A percentile compares a stretch with the other conserved stretches of the same genome.
These are phyloP conservation scores for Pheosia tremula DNA, from an alignment of 2,888 invertebrate genomes.

Conservation along the genomic window DNA sequence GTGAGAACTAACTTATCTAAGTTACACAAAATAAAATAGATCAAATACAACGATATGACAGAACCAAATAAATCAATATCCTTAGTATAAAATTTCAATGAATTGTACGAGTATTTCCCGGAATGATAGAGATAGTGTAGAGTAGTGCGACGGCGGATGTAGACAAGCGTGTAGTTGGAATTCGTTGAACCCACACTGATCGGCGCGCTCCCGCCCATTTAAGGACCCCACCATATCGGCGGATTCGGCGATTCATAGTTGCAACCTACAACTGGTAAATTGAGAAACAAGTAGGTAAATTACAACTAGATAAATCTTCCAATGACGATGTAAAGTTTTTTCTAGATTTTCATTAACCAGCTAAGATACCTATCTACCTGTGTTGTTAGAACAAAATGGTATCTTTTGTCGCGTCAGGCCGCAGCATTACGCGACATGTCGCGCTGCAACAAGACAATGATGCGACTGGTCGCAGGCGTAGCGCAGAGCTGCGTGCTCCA, in stretches of 20 bases:
- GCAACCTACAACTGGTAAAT: too few species aligned
- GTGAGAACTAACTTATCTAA: too few species aligned
- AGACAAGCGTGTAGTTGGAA: slow-evolving; percentile 40
- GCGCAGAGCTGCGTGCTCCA: not conserved
- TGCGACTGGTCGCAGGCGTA: not conserved
- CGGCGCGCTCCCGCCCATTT: slow-evolving; percentile 25
- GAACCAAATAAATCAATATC: not conserved
- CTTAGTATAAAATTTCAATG: not conserved
- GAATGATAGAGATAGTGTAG: slow-evolving; percentile 18
- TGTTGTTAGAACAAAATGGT: too few species aligned
- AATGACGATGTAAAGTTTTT: too few species aligned
- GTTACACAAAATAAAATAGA: too few species aligned
- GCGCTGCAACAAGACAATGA: not conserved
- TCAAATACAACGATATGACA: not conserved
- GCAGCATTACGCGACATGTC: too few species aligned
- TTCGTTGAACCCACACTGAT: slow-evolving; percentile 50
- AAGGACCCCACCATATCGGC: slow-evolving; percentile 11
- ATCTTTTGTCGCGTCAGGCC: too few species aligned
- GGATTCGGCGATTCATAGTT: not conserved
- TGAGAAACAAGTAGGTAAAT: too few species aligned
- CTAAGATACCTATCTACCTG: too few species aligned
- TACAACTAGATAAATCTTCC: too few species aligned
- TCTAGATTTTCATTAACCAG: too few species aligned
- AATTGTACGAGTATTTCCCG: slow-evolving; percentile 29
- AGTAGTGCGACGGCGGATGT: slow-evolving; percentile 34